Evolutionary conservation across 1,140 invertebrate genomes (phyloP), one percentile per base, ranked within the genome.

Genomic region (Danaus melanippus): DNA sequence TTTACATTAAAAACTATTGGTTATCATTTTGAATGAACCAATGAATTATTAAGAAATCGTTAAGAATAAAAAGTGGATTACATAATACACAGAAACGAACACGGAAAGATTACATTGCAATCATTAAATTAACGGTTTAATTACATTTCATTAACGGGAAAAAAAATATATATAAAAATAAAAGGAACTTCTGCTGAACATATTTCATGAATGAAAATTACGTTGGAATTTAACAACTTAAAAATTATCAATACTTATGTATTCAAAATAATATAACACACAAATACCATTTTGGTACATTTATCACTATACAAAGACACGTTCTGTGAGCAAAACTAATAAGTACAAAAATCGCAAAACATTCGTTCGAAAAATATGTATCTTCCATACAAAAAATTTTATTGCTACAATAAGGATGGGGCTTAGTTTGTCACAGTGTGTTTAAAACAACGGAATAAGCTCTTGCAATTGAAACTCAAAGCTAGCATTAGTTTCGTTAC

Each of bases 331-430:
- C 72, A 78, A 75, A 67, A 66, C 71, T 64, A 66, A 75, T 80
- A 83, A 83, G 79, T 83, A 83, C 77, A 67, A 69, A 65, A 74
- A 83, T 79, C 74, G 78, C 75, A 76, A 68, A 64, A 56, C 63
- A 69, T 64, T 57, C 62, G 10, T n/a, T 51, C 51, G 42, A 12
- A 43, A 42, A 44, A 46, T 39, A 46, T 44, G 10, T 10, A n/a
- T 44, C 42, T 50, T 9, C n/a, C 48, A 50, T 40, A 50, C 32
- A 41, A 15, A 49, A 42, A 42, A 49, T 21, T 9, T 43, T 42
- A 12, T 53, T 17, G 21, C 32, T 41, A 50, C 39, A 11, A 41
- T 41, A 50, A 41, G 41, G 10, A 50, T 50, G 10, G 10, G 6
- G 41, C 9, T 11, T 12, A 50, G 32, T 50, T 12, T 42, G 10